These are phyloP conservation scores for Endomychus coccineus DNA, from an alignment of 2,888 invertebrate genomes.

Conservation along the genomic window DNA sequence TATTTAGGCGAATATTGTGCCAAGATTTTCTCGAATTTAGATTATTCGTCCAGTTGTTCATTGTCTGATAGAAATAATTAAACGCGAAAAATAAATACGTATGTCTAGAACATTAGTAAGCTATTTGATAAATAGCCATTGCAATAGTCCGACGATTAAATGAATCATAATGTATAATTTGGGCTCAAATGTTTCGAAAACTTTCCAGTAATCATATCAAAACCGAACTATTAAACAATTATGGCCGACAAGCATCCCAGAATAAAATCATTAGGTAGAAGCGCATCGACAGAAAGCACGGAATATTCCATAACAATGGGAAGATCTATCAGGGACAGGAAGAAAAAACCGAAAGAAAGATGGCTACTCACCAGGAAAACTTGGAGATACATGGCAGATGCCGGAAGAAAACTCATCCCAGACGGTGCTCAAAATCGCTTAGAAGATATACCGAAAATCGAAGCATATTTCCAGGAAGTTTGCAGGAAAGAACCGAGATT, in stretches of 20 bases:
- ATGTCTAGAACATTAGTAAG: too few species aligned
- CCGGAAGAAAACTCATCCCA: constrained; percentile 78
- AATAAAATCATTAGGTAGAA: constrained; percentile 35
- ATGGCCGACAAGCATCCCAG: constrained; percentile 33
- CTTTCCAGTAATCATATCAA: constrained; percentile 4
- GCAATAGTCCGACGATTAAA: too few species aligned
- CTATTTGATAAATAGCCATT: too few species aligned
- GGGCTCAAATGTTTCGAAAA: constrained; percentile 1
- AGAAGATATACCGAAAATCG: constrained; percentile 73
- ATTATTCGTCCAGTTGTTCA: too few species aligned
- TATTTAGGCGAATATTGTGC: too few species aligned
- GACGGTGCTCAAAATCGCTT: constrained; percentile 65
- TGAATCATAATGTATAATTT: too few species aligned
- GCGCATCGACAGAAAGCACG: constrained; percentile 45
- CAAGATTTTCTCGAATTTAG: too few species aligned
- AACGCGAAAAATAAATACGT: too few species aligned
- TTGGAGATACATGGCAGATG: constrained; percentile 90
- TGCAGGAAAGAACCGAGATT: constrained; percentile 73
- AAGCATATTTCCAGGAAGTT: constrained; percentile 76
- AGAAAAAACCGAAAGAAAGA: constrained; percentile 64
- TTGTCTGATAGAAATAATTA: too few species aligned
- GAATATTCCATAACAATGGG: constrained; percentile 48
- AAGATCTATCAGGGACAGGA: constrained; percentile 49
- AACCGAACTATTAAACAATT: too few species aligned
- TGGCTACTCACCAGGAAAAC: constrained; percentile 85